Base-by-base conservation (phyloP, 1,140 invertebrate genomes). In the Dinoponera quadriceps region DNA sequence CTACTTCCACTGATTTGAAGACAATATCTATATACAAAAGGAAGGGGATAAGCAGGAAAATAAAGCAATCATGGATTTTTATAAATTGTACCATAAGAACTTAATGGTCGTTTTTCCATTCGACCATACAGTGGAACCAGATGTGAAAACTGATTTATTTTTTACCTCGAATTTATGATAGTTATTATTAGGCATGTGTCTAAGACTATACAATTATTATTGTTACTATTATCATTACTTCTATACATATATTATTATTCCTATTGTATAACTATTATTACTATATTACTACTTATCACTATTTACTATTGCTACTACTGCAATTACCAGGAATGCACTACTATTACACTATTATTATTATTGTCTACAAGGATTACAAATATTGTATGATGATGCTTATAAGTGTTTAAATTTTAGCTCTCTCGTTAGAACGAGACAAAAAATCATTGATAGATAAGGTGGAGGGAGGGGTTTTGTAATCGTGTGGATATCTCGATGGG, bases 181-280 rank as follows among this genome's bases (percentile, higher is more conserved):
- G 85, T 85, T 89, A 85, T 88, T 88, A 88, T 89, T 89, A 89
- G 88, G 83, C 85, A 85, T 71, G 63, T 81, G 82, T 91, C 86
- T 55, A 20, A 90, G 86, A 22, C 80, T 87, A 88, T 73, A 72
- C 75, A 62, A 84, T 82, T 88, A 89, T 86, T 88, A 85, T 89
- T 91, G 90, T 89, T 91, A 87, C 85, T 90, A 91, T 89, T 89
- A 91, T 78, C 87, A 91, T 87, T 86, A 90, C 83, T 87, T 91
- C 86, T 89, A 91, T n/a, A n/a, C n/a, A n/a, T n/a, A n/a, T 87
- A 78, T 71, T 90, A 89, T 75, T 81, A 88, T 85, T 87, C 73
- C 60, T 82, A 87, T 87, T 85, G 78, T 84, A 57, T 84, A 85
- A 71, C 77, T 86, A 89, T 83, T 72, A 84, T 85, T 88, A 88